Conservation (phyloP, 2,113 vertebrate species). For the Colinus virginianus region DNA sequence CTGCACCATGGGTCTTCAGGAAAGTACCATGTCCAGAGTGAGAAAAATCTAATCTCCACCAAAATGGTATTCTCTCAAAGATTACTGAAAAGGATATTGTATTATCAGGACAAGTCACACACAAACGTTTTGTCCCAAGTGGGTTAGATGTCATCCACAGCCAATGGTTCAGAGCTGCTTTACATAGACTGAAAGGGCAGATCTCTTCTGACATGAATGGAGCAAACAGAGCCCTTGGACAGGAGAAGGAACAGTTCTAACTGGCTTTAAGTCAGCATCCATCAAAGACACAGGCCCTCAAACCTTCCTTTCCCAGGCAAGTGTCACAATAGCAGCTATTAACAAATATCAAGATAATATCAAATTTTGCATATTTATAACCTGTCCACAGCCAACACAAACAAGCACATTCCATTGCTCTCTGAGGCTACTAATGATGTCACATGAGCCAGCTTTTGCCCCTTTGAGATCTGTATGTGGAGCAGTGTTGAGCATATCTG, state of each 20-base stretch:
- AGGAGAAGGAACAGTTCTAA: neutral
- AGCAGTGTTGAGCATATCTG: neutral
- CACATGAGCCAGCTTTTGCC: neutral
- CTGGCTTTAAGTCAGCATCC: neutral
- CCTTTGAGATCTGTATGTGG: neutral
- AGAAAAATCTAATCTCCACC: neutral
- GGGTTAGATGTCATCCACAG: neutral
- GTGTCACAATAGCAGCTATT: neutral
- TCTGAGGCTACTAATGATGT: neutral
- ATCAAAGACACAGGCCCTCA: neutral
- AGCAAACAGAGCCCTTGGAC: neutral
- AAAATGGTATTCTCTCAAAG: neutral
- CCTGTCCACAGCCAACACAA: neutral
- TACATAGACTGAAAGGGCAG: neutral
- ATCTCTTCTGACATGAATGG: neutral
- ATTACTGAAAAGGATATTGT: neutral
- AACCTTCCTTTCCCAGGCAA: neutral
- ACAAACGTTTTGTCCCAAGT: neutral
- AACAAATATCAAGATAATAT: constrained; percentile 52
- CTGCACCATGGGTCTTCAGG: neutral
- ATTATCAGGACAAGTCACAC: neutral
- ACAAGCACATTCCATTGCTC: neutral
- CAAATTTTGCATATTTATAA: constrained; percentile 38
- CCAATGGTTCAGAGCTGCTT: neutral
- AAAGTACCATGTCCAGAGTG: neutral